These are phyloP conservation scores for Caenorhabditis drosophilae DNA, from an alignment of 2,888 invertebrate species.

Conservation along the genomic window DNA sequence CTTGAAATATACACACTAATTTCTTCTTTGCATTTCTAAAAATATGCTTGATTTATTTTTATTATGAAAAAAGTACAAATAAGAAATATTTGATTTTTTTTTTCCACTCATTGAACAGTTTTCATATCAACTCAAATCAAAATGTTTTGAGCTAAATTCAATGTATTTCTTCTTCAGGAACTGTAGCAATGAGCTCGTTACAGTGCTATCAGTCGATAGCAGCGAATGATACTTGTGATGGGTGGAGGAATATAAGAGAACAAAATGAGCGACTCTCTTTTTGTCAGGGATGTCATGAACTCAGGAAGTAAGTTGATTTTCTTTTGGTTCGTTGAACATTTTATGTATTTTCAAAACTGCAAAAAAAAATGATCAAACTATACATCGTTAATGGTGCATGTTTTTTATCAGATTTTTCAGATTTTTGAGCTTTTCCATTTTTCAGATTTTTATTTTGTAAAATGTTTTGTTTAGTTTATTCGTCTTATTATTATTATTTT, in stretches of 20 bases:
- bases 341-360: neutral
- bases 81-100: too few relatives aligned
- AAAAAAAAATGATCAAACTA: neutral
- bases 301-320: slow-evolving; percentile 27
- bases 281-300: slow-evolving; percentile 34
- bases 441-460: neutral
- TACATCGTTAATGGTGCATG: slow-evolving; percentile 6
- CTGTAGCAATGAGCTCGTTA: slow-evolving; percentile 35
- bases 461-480: too few relatives aligned
- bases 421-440: neutral
- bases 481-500: too few relatives aligned
- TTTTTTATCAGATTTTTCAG: neutral
- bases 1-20: too few relatives aligned
- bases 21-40: too few relatives aligned
- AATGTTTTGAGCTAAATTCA: too few relatives aligned
- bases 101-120: too few relatives aligned
- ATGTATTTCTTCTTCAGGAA: too few relatives aligned
- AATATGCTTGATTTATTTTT: too few relatives aligned
- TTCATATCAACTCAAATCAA: too few relatives aligned
- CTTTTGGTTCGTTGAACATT: slow-evolving; percentile 12
- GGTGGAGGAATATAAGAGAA: slow-evolving; percentile 25
- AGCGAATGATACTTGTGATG: slow-evolving; percentile 20
- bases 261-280: slow-evolving; percentile 5
- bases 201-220: slow-evolving; percentile 23
- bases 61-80: too few relatives aligned